A percentile compares a stretch with the other conserved stretches of the same genome.
These are phyloP conservation scores for Orientallactaga bullata DNA, from an alignment of 2,113 vertebrate genomes.

Conservation along the genomic window DNA sequence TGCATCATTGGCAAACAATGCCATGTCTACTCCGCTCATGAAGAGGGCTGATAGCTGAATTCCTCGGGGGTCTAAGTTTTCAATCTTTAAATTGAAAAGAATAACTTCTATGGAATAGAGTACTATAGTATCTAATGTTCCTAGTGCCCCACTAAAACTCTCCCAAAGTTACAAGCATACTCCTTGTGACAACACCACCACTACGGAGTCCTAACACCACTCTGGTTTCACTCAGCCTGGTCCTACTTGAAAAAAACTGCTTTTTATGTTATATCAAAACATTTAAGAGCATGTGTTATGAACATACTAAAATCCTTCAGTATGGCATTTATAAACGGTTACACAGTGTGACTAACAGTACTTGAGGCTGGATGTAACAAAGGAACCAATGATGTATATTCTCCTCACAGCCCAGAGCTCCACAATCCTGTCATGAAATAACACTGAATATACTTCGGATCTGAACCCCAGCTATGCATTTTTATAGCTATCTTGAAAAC, in stretches of 20 bases:
- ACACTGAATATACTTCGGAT: background rate
- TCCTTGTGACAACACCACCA: background rate
- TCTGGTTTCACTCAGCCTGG: constrained; percentile 17
- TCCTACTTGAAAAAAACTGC: background rate
- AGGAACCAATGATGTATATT: background rate
- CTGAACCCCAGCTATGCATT: background rate
- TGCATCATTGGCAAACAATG: constrained; percentile 95
- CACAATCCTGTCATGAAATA: constrained; percentile 1
- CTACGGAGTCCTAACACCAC: background rate
- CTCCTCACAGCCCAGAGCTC: constrained; percentile 1
- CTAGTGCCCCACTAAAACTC: constrained; percentile 35
- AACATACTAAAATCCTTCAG: constrained; percentile 23
- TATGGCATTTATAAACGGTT: background rate
- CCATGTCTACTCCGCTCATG: constrained; percentile 98
- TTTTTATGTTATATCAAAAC: background rate
- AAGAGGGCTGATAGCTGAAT: constrained; percentile 97
- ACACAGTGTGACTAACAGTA: background rate
- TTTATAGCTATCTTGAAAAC: constrained; percentile 42
- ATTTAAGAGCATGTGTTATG: constrained; percentile 35
- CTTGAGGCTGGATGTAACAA: background rate
- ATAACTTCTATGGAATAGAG: constrained; percentile 72
- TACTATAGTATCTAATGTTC: background rate
- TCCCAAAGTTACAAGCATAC: background rate
- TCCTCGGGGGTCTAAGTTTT: constrained; percentile 95
- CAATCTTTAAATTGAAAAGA: constrained; percentile 90